Percentiles rank a stretch among this genome's conserved stretches.
These are phyloP conservation scores for Drosophila tani DNA, from an alignment of 1,140 invertebrate genomes.

Conservation along the genomic window DNA sequence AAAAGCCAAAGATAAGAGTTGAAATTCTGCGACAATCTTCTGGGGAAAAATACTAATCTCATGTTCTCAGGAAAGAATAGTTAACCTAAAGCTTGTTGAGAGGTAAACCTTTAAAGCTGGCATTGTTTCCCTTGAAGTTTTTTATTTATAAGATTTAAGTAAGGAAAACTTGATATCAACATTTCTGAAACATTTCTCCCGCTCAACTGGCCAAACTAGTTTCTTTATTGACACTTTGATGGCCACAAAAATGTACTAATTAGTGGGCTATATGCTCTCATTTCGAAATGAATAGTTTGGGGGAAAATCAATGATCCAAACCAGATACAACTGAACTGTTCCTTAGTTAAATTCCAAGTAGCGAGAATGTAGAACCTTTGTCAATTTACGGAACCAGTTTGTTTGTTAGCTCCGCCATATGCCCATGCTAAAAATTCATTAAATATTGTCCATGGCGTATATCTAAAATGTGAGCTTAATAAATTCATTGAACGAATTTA, in stretches of 20 bases:
- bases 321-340: slow-evolving; percentile 31
- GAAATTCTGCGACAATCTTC: slow-evolving; percentile 9
- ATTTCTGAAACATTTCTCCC: neutral
- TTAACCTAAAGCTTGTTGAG: neutral
- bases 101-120: neutral
- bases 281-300: neutral
- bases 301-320: slow-evolving; percentile 17
- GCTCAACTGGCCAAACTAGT: slow-evolving; percentile 10
- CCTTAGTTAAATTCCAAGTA: slow-evolving; percentile 11
- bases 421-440: slow-evolving; percentile 34
- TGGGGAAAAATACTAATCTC: slow-evolving; percentile 23
- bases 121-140: neutral
- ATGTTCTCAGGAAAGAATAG: slow-evolving; percentile 8
- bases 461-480: neutral
- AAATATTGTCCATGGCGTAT: slow-evolving; percentile 29
- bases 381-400: slow-evolving; percentile 30
- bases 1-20: slow-evolving; percentile 9
- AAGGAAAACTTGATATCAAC: neutral
- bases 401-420: slow-evolving; percentile 39
- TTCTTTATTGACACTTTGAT: slow-evolving; percentile 22
- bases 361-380: slow-evolving; percentile 12
- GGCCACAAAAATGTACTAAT: slow-evolving; percentile 21
- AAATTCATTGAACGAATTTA: slow-evolving; percentile 39
- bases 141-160: neutral
- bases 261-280: slow-evolving; percentile 18